These are phyloP conservation scores for Oscheius onirici DNA, from an alignment of 2,888 invertebrate genomes.

Conservation along the genomic window DNA sequence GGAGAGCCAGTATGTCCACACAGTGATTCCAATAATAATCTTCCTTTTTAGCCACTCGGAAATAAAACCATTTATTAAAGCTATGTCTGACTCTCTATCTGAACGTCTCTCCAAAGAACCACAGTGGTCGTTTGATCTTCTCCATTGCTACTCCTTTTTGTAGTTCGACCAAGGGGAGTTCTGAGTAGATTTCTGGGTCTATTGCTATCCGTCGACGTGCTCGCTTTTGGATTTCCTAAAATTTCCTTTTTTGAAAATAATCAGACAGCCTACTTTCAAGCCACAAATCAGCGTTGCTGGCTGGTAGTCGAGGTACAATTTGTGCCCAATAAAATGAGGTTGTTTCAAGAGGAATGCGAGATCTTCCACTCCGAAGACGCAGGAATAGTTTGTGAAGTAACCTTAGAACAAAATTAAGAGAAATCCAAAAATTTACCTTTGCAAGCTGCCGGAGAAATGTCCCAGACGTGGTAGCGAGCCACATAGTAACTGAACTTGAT, in stretches of 20 bases:
- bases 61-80: too few species aligned
- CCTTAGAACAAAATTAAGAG: background rate
- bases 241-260: background rate
- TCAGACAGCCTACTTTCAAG: slow-evolving; percentile 31
- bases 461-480: slow-evolving; percentile 3
- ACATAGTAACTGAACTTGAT: slow-evolving; percentile 3
- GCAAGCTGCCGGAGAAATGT: background rate
- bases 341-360: slow-evolving; percentile 30
- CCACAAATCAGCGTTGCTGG: slow-evolving; percentile 46
- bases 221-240: background rate
- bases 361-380: slow-evolving; percentile 46
- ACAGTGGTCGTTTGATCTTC: slow-evolving; percentile 8
- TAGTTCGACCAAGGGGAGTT: background rate
- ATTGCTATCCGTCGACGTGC: background rate
- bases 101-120: slow-evolving; percentile 7
- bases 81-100: background rate
- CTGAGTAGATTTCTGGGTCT: background rate
- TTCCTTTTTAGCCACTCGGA: too few species aligned
- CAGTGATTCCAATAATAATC: too few species aligned
- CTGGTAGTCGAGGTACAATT: slow-evolving; percentile 44
- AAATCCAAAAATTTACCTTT: background rate
- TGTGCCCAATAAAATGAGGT: slow-evolving; percentile 45
- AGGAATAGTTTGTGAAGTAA: slow-evolving; percentile 32
- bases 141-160: background rate
- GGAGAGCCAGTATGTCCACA: too few species aligned